phyloP scores from a whole-genome alignment of 2,888 invertebrate species.

The Cactoblastis cactorum region DNA sequence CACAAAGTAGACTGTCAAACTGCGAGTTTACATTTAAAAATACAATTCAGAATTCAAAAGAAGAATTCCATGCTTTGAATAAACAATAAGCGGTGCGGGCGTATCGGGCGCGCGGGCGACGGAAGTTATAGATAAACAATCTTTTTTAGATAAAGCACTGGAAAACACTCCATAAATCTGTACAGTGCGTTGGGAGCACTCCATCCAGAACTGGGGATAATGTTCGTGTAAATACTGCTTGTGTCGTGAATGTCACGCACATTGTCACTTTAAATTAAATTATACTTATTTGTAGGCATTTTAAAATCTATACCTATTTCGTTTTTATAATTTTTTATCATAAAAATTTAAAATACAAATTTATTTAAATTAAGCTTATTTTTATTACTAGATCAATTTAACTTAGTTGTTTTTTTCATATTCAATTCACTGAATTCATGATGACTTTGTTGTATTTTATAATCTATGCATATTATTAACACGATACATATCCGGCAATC shows the following conservation, averaged over 20 bases:
- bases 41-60: conserved; percentile 71
- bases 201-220: conserved; percentile 57
- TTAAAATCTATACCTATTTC: too few species aligned
- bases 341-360: neutral
- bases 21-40: conserved; percentile 68
- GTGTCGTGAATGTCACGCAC: neutral
- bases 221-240: conserved; percentile 37
- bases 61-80: conserved; percentile 78
- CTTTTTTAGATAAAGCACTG: conserved; percentile 76
- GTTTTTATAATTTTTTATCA: too few species aligned
- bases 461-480: conserved; percentile 73
- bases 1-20: conserved; percentile 34
- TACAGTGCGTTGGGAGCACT: conserved; percentile 49
- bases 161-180: conserved; percentile 72
- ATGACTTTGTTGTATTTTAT: conserved; percentile 42
- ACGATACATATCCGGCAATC: conserved; percentile 58
- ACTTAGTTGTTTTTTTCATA: too few species aligned
- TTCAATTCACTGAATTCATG: neutral
- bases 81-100: conserved; percentile 75
- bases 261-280: neutral
- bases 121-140: conserved; percentile 77
- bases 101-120: conserved; percentile 72
- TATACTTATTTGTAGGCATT: neutral
- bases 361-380: too few species aligned
- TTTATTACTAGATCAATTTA: neutral